Conservation (phyloP, 2,888 invertebrate genomes). For the Eupeodes luniger region DNA sequence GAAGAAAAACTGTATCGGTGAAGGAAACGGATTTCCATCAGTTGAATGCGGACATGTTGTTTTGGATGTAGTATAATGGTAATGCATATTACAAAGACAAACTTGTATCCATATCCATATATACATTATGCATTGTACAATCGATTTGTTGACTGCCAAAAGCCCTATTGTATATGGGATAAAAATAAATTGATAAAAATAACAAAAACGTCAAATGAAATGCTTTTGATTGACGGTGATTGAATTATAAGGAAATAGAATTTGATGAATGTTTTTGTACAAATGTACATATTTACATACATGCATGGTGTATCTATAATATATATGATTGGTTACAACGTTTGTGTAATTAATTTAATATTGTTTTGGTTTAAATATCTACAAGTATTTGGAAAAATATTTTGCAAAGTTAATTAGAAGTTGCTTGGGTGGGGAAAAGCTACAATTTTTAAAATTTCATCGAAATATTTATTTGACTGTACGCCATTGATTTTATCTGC, state of each 20-base stretch:
- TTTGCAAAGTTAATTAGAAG: too few species aligned
- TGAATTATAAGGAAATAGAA: slow-evolving; percentile 24
- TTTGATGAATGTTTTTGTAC: neutral
- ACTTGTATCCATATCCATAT: neutral
- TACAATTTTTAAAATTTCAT: too few species aligned
- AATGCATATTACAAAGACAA: slow-evolving; percentile 23
- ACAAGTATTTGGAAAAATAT: too few species aligned
- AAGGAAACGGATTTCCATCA: slow-evolving; percentile 24
- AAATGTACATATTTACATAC: too few species aligned
- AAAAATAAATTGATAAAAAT: slow-evolving; percentile 37
- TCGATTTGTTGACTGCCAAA: slow-evolving; percentile 34
- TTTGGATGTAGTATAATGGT: neutral
- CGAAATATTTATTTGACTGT: too few species aligned
- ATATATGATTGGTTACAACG: too few species aligned
- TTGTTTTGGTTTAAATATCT: too few species aligned
- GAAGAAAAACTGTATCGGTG: slow-evolving; percentile 14
- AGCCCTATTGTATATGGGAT: slow-evolving; percentile 11
- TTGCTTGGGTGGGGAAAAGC: too few species aligned
- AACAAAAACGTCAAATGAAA: slow-evolving; percentile 9
- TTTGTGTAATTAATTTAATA: too few species aligned
- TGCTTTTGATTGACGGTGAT: slow-evolving; percentile 28
- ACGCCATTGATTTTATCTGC: too few species aligned
- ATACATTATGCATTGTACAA: neutral
- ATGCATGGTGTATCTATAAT: too few species aligned
- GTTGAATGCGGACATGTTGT: slow-evolving; percentile 25